Base-by-base conservation (phyloP, 1,140 invertebrate species). In the Drosophila jambulina region DNA sequence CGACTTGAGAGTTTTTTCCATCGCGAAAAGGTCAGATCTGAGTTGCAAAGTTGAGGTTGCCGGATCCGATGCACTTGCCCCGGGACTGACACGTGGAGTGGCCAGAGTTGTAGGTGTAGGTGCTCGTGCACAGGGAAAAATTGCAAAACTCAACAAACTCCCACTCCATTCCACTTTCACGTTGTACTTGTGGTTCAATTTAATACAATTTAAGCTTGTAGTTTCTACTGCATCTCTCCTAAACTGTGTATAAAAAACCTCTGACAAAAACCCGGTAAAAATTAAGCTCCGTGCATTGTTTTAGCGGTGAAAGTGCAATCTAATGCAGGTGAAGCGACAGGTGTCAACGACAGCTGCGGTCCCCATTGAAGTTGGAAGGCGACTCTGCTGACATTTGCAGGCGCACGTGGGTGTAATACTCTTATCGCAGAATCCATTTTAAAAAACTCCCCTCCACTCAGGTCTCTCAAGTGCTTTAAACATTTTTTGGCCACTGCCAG, bases 41-140 rank as follows among this genome's bases (percentile, higher is more conserved):
- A 59, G 70, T 72, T 40, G 45, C 51, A 49, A 72, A 72, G 68
- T 60, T 72, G 68, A 27, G 70, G 70, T 43, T 72, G 34, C 70
- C 17, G 49, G 42, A 58, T 42, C 21, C 53, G 65, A 60, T 74
- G 70, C 70, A 74, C 68, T 60, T 72, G 71, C 19, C 48, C 34
- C 21, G 34, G 15, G 36, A 15, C 5, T 68, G 67, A 67, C 67
- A 70, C 67, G 62, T 67, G 46, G 21, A 69, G 61, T 23, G 46
- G 10, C 27, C 9, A 5, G 32, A 29, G 29, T 46, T 42, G 23
- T 38, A 25, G 17, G 54, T 36, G 54, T 17, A 67, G 19, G 48
- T 43, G 48, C 38, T 54, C 9, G n/a, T 36, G 48, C 67, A 70
- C 67, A 25, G 36, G 17, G 42, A 64, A 48, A 69, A 54, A 5